Evolutionary conservation across 2,888 invertebrate genomes (phyloP).

Genomic region (Erebia ligea): DNA sequence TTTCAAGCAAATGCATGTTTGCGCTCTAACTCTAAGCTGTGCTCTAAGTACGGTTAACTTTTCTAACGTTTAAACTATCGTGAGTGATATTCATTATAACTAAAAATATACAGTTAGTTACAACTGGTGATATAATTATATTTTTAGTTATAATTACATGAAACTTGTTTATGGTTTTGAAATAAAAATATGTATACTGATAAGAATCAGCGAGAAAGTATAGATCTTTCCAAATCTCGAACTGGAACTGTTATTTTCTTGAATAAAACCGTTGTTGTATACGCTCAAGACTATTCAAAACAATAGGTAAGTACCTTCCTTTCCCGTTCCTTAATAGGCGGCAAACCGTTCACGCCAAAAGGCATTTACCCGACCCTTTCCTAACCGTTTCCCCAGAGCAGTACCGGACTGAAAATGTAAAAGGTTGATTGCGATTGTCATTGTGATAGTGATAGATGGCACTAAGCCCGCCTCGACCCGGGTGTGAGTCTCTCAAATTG

Average conservation of each 20-base stretch:
- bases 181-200: too few species aligned
- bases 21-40: too few species aligned
- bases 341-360: neutral
- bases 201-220: too few species aligned
- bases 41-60: too few species aligned
- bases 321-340: neutral
- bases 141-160: too few species aligned
- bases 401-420: neutral
- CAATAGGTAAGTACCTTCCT: neutral
- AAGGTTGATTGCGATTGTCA: neutral
- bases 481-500: slow-evolving; percentile 33
- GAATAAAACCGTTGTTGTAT: neutral
- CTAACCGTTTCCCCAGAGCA: slow-evolving; percentile 4
- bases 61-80: too few species aligned
- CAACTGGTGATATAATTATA: too few species aligned
- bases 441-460: slow-evolving; percentile 35
- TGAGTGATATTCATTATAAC: too few species aligned
- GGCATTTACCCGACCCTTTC: neutral
- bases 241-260: neutral
- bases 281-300: neutral
- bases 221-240: neutral
- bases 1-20: too few species aligned
- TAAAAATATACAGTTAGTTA: too few species aligned
- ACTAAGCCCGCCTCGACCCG: slow-evolving; percentile 24
- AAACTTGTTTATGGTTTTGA: too few species aligned